Percentiles rank a stretch among this genome's conserved stretches.
Evolutionary conservation across 2,888 invertebrate species (phyloP).

Genomic region (Drosophila subquinaria): DNA sequence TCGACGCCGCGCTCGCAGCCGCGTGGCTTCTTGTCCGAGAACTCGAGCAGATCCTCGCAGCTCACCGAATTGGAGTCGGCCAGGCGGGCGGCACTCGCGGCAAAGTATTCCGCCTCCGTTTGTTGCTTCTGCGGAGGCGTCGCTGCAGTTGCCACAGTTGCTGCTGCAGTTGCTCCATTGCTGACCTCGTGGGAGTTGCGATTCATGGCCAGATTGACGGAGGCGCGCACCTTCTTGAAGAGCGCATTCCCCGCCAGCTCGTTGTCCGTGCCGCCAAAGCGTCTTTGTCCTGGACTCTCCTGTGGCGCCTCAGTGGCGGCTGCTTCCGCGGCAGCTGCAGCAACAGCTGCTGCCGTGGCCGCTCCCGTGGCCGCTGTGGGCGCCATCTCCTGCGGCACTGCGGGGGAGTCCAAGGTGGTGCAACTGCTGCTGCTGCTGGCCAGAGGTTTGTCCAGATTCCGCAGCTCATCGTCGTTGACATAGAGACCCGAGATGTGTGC

Average conservation of each 20-base stretch:
- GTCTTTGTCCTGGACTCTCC: constrained; percentile 35
- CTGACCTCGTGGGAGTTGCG: constrained; percentile 27
- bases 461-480: constrained; percentile 83
- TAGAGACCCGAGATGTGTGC: constrained; percentile 82
- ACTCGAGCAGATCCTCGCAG: constrained; percentile 95
- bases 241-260: constrained; percentile 85
- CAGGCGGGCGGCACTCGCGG: constrained; percentile 75
- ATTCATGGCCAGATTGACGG: constrained; percentile 84
- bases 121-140: constrained; percentile 53
- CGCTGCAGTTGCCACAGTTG: constrained; percentile 14
- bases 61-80: constrained; percentile 92
- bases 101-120: constrained; percentile 80
- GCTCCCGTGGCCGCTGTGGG: constrained; percentile 42
- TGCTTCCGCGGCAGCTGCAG: constrained; percentile 14
- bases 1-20: constrained; percentile 93
- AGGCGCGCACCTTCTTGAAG: constrained; percentile 85
- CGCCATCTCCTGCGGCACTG: constrained; percentile 42
- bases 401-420: constrained; percentile 42
- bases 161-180: constrained; percentile 11
- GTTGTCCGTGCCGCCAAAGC: constrained; percentile 61
- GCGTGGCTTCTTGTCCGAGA: constrained; percentile 93
- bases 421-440: constrained; percentile 40
- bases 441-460: constrained; percentile 82
- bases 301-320: constrained; percentile 12
- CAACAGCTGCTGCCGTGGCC: constrained; percentile 25